Evolutionary conservation across 2,888 invertebrate species (phyloP), one percentile per base, ranked within the genome.

Genomic region (Stenurella melanura): DNA sequence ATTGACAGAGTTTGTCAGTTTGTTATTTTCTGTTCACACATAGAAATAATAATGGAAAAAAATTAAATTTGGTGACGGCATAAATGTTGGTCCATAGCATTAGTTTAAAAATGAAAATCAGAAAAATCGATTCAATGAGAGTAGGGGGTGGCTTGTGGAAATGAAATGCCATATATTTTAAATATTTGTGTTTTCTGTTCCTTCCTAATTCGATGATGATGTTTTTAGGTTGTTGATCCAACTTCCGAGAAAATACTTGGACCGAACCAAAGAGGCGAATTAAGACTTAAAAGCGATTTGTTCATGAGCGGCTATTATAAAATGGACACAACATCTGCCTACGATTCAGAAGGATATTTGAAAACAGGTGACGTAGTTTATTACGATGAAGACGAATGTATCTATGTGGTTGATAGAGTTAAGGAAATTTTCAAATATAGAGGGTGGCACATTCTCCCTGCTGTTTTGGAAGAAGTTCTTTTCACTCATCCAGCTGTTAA

Each of bases 351-450:
- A 34, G 87, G 90, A 1, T 91, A 90, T 89, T 85, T 91, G 54
- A 90, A 89, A 80, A 90, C 91, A 7, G 92, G 91, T 0, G 92
- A 92, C 76, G 84, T 91, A 26, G 88, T 90, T 30, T 91, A 90
- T 78, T 90, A 90, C 78, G 91, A 92, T 77, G 88, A 90, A 18
- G 85, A 90, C 11, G 87, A 87, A 80, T 89, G 90, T 79, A 90
- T 89, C 73, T 91, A 85, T 83, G 89, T 90, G 54, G 87, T 90
- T 0, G 92, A 91, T 42, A 86, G 92, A 17, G 86, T 90, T 6
- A 92, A 92, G 78, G 86, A 90, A 78, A 83, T 91, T 68, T 85
- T 92, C 11, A 91, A 91, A 83, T 92, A 90, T 79, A 89, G 84
- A 77, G 88, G 85, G 68, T 86, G 90, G 85, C 91, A 91, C 84